Base-by-base conservation (phyloP, 2,888 invertebrate species). In the Gryllus longicercus region DNA sequence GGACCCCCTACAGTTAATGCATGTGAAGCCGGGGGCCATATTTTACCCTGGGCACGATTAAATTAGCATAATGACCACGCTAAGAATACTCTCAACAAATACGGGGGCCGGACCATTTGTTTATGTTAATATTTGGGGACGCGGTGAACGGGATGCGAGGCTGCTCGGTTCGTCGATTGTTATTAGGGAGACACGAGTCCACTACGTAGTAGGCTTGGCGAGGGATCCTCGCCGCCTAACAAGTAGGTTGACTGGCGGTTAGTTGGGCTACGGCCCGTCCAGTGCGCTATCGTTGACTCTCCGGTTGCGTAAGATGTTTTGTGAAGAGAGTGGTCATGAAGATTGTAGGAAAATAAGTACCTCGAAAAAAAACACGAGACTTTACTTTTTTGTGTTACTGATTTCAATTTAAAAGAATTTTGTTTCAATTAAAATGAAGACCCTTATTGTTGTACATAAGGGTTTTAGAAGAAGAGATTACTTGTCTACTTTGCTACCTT, bases 81-180 rank as follows among this genome's bases (percentile, higher is more conserved):
- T 63, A 18, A n/a, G 63, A 63, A 63, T 63, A 63, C 63, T 18
- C 16, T 63, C 63, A 63, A 63, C 63, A 63, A 63, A 63, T 63
- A 63, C 38, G 38, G 1, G 63, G 16, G 63, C 8, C 63, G 63
- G 12, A 63, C n/a, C 63, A 63, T 63, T 63, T 63, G 63, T 63
- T 63, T 63, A 63, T 63, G 63, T 18, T 63, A 63, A 63, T 63
- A n/a, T 18, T 63, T 63, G 63, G 63, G n/a, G 63, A 63, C 63
- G n/a, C n/a, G 63, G n/a, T 63, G 63, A 38, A 38, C 38, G 63
- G 63, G 16, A 63, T 63, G 63, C 38, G 10, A 63, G 63, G 63
- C n/a, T 14, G 16, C 3, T 14, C 8, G 16, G 8, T 63, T 14
- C 63, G 63, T n/a, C 63, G 16, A 38, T 38, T 38, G 8, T 63